Base-by-base conservation (phyloP, 2,888 invertebrate species). In the Carcina quercana region DNA sequence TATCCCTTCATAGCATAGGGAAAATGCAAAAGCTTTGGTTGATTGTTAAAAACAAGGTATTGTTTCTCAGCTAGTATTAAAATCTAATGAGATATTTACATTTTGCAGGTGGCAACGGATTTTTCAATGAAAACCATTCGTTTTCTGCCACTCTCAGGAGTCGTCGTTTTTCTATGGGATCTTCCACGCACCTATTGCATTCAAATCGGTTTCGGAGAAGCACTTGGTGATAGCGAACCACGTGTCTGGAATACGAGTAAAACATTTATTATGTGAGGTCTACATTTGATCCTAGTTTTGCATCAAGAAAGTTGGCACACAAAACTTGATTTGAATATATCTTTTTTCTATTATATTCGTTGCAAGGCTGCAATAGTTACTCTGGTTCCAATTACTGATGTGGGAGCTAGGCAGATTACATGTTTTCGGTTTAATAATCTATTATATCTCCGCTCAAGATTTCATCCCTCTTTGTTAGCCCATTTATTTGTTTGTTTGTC, bases 141-240 rank as follows among this genome's bases (percentile, higher is more conserved):
- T 90, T 60, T 68, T 97, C 92, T 0, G 93, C 98, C 27, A 90
- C 80, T 31, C 84, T 69, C n/a, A 97, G 45, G 15, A 97, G 59
- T 86, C 90, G 25, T 89, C 95, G 60, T 87, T 82, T 53, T 87
- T 86, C 79, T 89, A 86, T 84, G 90, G 95, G 51, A 70, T 88
- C 53, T 87, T 76, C 50, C 85, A 71, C 50, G 75, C 87, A 71
- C 91, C 37, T 54, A 35, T 79, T 91, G 45, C 91, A 85, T 37
- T 98, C 98, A 61, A 98, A 97, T 39, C 92, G 85, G 6, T 88
- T 86, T 41, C 98, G 87, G 64, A 97, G 58, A 13, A 93, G 50
- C 0, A 93, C 91, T 47, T 92, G 92, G 30, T 93, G 87, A 53
- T 91, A 95, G 27, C 97, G 90, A 51, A 86, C 90, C 1, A 87